Conservation (phyloP, 2,113 vertebrate genomes). For the Microcebus griseorufus region DNA sequence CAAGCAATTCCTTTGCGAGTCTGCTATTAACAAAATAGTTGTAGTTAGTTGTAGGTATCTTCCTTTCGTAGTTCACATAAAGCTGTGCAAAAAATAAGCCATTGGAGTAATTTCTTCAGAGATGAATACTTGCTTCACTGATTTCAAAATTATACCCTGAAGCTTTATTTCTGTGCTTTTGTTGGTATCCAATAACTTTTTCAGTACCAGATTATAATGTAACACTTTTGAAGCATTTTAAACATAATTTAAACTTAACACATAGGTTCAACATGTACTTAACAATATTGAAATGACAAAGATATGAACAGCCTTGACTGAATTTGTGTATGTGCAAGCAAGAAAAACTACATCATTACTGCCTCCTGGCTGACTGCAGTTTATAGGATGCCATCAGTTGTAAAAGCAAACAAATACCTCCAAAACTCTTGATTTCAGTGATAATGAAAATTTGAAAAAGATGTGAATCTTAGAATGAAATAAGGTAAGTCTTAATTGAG, state of each 20-base stretch:
- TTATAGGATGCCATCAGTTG: neutral
- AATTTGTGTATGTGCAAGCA: neutral
- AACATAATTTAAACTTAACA: constrained; percentile 14
- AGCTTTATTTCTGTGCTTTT: constrained; percentile 23
- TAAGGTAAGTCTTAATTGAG: constrained; percentile 26
- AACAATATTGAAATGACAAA: neutral
- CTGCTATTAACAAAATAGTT: constrained; percentile 14
- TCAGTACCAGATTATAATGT: neutral
- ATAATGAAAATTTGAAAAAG: neutral
- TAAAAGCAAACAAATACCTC: neutral
- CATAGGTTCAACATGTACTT: neutral
- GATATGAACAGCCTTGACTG: neutral
- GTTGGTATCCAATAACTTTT: neutral
- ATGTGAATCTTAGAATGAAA: neutral
- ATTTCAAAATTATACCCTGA: neutral
- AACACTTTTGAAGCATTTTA: constrained; percentile 35
- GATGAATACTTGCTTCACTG: constrained; percentile 9
- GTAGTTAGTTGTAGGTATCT: neutral
- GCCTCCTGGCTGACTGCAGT: neutral
- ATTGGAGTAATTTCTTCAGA: neutral
- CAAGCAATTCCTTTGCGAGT: neutral
- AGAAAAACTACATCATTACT: neutral
- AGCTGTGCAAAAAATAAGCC: constrained; percentile 4
- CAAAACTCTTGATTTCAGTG: constrained; percentile 12
- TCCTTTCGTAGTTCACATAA: neutral